A percentile compares a stretch with the other conserved stretches of the same genome.
These are phyloP conservation scores for Cosmorhoe ocellata DNA, from an alignment of 2,888 invertebrate genomes.

Conservation along the genomic window DNA sequence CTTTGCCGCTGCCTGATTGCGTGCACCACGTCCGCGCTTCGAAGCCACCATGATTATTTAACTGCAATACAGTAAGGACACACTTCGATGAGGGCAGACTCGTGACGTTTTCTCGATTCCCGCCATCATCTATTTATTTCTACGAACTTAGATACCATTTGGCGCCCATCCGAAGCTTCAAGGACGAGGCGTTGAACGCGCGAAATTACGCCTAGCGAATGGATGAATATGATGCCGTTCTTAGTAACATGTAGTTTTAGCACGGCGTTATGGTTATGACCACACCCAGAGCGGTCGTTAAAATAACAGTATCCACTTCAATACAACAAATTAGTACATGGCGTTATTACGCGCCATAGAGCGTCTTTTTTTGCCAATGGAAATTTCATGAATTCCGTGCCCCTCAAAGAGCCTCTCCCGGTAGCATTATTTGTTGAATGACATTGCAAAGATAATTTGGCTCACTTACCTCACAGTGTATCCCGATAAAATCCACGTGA, in stretches of 20 bases:
- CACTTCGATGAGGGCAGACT: background rate
- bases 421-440: background rate
- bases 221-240: slow-evolving; percentile 23
- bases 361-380: slow-evolving; percentile 69
- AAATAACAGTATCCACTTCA: slow-evolving; percentile 57
- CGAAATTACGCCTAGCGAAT: slow-evolving; percentile 45
- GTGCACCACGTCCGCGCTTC: slow-evolving; percentile 75
- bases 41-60: slow-evolving; percentile 66
- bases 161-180: slow-evolving; percentile 65
- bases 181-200: slow-evolving; percentile 59
- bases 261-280: slow-evolving; percentile 33
- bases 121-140: slow-evolving; percentile 51
- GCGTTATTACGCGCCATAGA: slow-evolving; percentile 65
- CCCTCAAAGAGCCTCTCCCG: slow-evolving; percentile 30
- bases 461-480: slow-evolving; percentile 52
- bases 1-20: slow-evolving; percentile 64
- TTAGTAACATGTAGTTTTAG: slow-evolving; percentile 37
- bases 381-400: slow-evolving; percentile 61
- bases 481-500: slow-evolving; percentile 52
- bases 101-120: slow-evolving; percentile 49
- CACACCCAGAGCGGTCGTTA: slow-evolving; percentile 16
- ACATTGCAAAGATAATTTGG: background rate
- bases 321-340: slow-evolving; percentile 39
- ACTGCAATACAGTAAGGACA: slow-evolving; percentile 18
- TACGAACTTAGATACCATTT: slow-evolving; percentile 47